Percentiles rank a stretch among this genome's conserved stretches.
Evolutionary conservation across 2,797 vertebrate genomes (phyloP).

Genomic region (Garrulus glandarius): DNA sequence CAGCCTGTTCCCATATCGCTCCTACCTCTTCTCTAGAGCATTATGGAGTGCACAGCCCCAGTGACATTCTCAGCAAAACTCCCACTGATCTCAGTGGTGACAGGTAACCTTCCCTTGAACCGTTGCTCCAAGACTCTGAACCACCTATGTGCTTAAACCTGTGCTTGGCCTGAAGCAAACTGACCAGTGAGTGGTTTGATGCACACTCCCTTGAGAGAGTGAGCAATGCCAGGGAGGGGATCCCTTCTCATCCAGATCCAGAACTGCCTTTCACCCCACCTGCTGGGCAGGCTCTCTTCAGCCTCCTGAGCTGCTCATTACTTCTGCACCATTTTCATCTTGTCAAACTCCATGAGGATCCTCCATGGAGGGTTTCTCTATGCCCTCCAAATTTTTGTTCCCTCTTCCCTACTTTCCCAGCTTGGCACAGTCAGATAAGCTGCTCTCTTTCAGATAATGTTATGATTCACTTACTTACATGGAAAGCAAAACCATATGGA

Average conservation of each 20-base stretch:
- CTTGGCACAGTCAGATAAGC: not conserved
- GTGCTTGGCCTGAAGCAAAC: not conserved
- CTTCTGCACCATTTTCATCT: not conserved
- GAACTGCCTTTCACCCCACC: not conserved
- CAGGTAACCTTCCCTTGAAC: not conserved
- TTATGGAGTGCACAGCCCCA: not conserved
- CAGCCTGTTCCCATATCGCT: not conserved
- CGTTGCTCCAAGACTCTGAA: not conserved
- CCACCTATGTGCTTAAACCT: rapidly evolving
- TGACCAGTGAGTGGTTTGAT: not conserved
- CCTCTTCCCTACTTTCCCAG: not conserved
- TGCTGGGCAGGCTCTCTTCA: not conserved
- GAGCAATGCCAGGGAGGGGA: not conserved
- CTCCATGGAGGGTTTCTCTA: not conserved
- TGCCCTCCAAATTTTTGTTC: not conserved
- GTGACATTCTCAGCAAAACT: not conserved
- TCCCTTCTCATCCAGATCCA: not conserved
- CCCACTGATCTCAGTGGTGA: not conserved
- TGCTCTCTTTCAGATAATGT: not conserved
- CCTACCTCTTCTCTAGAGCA: not conserved
- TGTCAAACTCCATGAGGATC: not conserved
- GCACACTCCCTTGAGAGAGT: not conserved
- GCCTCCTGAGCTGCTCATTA: not conserved
- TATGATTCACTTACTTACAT: not conserved
- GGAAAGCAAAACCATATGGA: slow-evolving; percentile 45